Base-by-base conservation (phyloP, 2,113 vertebrate genomes). In the Tetrao urogallus region DNA sequence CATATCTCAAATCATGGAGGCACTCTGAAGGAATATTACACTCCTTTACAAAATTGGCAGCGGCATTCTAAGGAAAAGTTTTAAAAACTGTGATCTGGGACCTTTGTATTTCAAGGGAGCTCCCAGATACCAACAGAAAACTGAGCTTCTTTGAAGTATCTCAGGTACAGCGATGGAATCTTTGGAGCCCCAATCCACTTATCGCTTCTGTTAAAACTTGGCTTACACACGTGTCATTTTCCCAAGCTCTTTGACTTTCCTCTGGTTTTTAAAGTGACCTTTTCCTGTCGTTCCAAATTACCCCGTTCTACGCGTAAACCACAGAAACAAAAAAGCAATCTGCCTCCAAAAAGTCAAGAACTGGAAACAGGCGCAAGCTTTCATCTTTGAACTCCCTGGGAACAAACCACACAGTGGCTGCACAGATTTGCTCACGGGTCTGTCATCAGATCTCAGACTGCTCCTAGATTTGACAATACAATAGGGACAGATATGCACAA, bases 201-300 rank as follows among this genome's bases (percentile, higher is more conserved):
- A 8, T 1, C 16, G 6, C 71, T 82, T 48, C 36, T 58, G 54
- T 70, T 63, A 19, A 78, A 80, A 47, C 42, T 71, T 91, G 60
- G 77, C 56, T 91, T 25, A 1, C 5, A 22, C 7, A 67, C 72
- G 34, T 67, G 48, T 50, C 64, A 40, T 77, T 84, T 80, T 82
- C 57, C 52, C 65, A 86, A n/a, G 63, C 70, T 58, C 89, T 82
- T 88, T 81, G 93, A 67, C 58, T 85, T 79, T 13, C 45, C 66
- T 65, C 43, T 58, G 81, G 65, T 82, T 93, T 66, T 64, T 85
- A 0, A 88, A 82, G 86, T 90, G 84, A 76, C 42, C 45, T 7
- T 90, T 94, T 95, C 94, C 86, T 89, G 58, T 6, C 48, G 21
- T 70, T 92, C 65, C 60, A 8, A 10, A 89, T 73, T 15, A 38